Percentiles rank a stretch among this genome's conserved stretches.
Conservation (phyloP, 2,888 invertebrate species). For the Operophtera brumata region DNA sequence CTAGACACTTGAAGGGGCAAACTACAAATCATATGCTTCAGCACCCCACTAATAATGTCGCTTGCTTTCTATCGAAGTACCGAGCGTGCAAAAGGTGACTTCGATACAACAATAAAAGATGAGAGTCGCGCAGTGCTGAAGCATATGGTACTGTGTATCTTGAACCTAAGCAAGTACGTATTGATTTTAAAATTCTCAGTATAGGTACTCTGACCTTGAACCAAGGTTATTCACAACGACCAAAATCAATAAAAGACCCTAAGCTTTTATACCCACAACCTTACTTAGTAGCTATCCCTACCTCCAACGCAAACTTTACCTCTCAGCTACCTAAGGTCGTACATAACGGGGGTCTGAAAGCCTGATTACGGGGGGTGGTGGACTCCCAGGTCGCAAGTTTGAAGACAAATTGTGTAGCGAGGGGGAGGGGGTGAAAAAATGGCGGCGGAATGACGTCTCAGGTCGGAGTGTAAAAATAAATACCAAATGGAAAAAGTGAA, state of each 20-base stretch:
- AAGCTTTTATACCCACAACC: conserved; percentile 15
- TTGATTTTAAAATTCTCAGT: no score
- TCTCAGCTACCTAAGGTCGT: conserved; percentile 62
- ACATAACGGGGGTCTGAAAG: conserved; percentile 44
- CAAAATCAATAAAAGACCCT: conserved; percentile 19
- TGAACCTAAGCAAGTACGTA: no score
- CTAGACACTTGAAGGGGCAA: no score
- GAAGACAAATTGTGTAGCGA: conserved; percentile 65
- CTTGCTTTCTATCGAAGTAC: no score
- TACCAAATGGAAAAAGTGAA: conserved; percentile 40
- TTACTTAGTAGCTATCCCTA: conserved; percentile 6
- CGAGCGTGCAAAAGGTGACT: no score
- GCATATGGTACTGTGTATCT: no score
- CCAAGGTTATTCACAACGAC: no score
- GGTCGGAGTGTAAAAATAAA: conserved; percentile 56
- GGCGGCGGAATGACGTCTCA: conserved; percentile 55
- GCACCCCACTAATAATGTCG: no score
- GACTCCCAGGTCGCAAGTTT: conserved; percentile 61
- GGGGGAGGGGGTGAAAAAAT: conserved; percentile 55
- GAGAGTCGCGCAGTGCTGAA: no score
- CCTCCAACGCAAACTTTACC: conserved; percentile 35
- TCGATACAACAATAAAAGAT: no score
- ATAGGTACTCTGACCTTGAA: no score
- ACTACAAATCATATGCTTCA: no score
- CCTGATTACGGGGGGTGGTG: conserved; percentile 40